Percentiles rank a stretch among this genome's conserved stretches.
Conservation (phyloP, 2,888 invertebrate species). For the Chymomyza procnemis region DNA sequence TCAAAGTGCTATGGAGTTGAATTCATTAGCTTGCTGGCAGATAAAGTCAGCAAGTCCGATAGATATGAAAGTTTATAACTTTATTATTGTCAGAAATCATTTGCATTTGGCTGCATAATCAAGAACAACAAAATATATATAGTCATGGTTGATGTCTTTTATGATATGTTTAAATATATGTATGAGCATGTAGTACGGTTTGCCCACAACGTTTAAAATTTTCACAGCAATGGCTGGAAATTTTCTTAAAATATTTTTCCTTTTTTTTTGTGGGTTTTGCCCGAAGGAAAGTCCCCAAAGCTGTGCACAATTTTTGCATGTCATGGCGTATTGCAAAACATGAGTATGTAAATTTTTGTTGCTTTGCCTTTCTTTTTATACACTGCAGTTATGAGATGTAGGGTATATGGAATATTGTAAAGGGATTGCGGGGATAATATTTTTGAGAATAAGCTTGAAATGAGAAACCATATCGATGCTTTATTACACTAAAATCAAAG, state of each 20-base stretch:
- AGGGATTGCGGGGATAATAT: too few relatives aligned
- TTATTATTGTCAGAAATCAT: not conserved
- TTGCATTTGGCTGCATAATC: constrained; percentile 6
- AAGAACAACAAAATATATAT: not conserved
- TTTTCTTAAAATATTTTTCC: not conserved
- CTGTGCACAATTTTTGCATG: constrained; percentile 49
- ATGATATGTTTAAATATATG: not conserved
- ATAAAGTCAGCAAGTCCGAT: not conserved
- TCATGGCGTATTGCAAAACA: constrained; percentile 59
- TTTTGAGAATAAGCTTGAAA: too few relatives aligned
- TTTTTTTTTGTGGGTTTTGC: not conserved
- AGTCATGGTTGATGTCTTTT: not conserved
- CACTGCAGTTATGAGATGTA: not conserved
- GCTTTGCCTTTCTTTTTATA: constrained; percentile 12
- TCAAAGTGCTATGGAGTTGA: not conserved
- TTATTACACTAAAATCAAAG: too few relatives aligned
- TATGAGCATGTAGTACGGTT: not conserved
- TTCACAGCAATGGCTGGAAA: not conserved
- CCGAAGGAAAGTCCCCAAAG: not conserved
- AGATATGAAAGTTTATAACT: not conserved
- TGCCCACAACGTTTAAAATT: constrained; percentile 2
- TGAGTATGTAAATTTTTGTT: constrained; percentile 67
- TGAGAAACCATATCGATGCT: too few relatives aligned
- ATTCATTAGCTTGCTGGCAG: not conserved
- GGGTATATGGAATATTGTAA: too few relatives aligned